Evolutionary conservation across 2,888 invertebrate genomes (phyloP), one percentile per base, ranked within the genome.

Genomic region (Tolmerus cingulatus): DNA sequence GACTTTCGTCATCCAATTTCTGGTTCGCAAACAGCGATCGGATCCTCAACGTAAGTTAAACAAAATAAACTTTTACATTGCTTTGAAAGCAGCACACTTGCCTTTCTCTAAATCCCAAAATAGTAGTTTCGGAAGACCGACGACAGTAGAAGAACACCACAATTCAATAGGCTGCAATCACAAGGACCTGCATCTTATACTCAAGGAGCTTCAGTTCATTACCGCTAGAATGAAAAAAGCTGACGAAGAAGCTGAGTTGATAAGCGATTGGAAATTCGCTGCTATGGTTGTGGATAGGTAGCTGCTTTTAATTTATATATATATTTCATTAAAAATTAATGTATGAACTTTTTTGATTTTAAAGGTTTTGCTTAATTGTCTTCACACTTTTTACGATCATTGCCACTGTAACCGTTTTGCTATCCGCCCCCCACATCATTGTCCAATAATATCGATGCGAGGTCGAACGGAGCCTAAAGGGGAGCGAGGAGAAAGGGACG

Each of bases 181-280:
- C 91, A 94, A 96, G 90, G 98, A 98, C 93, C 95, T 98, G 90
- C 96, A 97, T 92, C 95, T 96, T 91, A 98, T 99, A 92, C 95
- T 98, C 89, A 95, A 96, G 90, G 98, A 99, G 94, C 94, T 99
- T 90, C 97, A 97, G 93, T 98, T 98, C 94, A 98, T 99, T 92
- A 98, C 98, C 66, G 95, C 96, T 90, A 95, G 98, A 91, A 97
- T 98, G 96, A 96, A 97, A 93, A 97, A 98, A 93, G 96, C 98
- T 87, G 98, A 99, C 91, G 97, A 98, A 91, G 97, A 98, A 91
- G 96, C 96, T 87, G 98, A 98, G 92, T 94, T 97, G 90, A 97
- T 97, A 90, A 97, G 97, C 93, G 98, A 99, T 93, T 98, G 98
- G 98, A 98, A 98, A 93, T 99, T 98, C 93, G 98, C 98, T 87